phyloP scores from a whole-genome alignment of 2,888 invertebrate species.

The Mimumesa dahlbomi region DNA sequence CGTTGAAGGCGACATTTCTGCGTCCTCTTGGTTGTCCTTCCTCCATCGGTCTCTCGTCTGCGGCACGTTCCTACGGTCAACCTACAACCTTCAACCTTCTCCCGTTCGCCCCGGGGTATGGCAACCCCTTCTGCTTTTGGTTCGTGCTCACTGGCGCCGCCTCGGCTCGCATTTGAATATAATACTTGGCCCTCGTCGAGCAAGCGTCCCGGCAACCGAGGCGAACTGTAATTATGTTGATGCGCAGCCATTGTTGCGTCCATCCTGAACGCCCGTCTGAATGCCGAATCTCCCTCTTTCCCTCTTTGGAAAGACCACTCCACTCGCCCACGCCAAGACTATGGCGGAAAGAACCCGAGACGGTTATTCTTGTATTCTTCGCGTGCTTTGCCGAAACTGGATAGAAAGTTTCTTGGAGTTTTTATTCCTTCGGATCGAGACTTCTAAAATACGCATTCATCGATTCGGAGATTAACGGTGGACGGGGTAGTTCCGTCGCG shows the following conservation, averaged over 20 bases:
- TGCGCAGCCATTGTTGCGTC: slow-evolving; percentile 76
- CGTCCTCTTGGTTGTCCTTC: slow-evolving; percentile 63
- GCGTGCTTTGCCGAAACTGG: slow-evolving; percentile 26
- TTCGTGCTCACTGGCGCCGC: slow-evolving; percentile 65
- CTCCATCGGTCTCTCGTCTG: slow-evolving; percentile 53
- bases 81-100: slow-evolving; percentile 66
- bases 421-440: background rate
- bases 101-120: slow-evolving; percentile 51
- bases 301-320: slow-evolving; percentile 57
- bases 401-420: slow-evolving; percentile 6
- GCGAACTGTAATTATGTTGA: slow-evolving; percentile 80
- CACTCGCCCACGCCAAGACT: slow-evolving; percentile 66
- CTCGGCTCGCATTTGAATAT: slow-evolving; percentile 77
- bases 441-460: too few relatives aligned
- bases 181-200: slow-evolving; percentile 71
- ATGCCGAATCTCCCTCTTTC: slow-evolving; percentile 70
- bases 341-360: slow-evolving; percentile 58
- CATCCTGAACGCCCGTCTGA: slow-evolving; percentile 65
- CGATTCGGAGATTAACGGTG: too few relatives aligned
- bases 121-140: slow-evolving; percentile 59
- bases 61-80: slow-evolving; percentile 54
- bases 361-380: slow-evolving; percentile 47
- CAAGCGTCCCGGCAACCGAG: slow-evolving; percentile 67
- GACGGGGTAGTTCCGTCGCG: too few relatives aligned
- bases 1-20: slow-evolving; percentile 64